Percentiles rank a stretch among this genome's conserved stretches.
Evolutionary conservation across 2,113 vertebrate species (phyloP).

Genomic region (Datnioides undecimradiatus): DNA sequence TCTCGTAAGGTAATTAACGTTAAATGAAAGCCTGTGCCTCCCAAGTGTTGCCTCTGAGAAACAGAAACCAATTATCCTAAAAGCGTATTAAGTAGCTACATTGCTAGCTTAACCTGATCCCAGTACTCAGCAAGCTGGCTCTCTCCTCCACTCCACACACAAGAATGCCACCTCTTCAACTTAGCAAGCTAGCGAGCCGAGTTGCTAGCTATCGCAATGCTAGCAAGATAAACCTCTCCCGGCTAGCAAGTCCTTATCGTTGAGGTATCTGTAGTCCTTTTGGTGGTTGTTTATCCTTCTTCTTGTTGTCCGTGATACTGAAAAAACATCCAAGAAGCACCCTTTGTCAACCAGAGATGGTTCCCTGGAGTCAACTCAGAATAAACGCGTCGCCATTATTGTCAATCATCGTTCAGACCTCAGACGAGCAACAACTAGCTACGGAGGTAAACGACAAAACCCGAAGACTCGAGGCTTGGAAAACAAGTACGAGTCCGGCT

Average conservation of each 20-base stretch:
- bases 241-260: constrained; percentile 35
- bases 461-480: constrained; percentile 68
- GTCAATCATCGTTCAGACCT: constrained; percentile 80
- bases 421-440: constrained; percentile 75
- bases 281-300: constrained; percentile 11
- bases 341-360: constrained; percentile 59
- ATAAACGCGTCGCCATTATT: constrained; percentile 85
- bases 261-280: constrained; percentile 21
- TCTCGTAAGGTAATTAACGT: constrained; percentile 38
- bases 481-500: constrained; percentile 42
- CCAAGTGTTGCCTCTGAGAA: background rate
- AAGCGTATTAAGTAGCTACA: constrained; percentile 24
- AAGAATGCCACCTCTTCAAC: constrained; percentile 76
- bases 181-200: constrained; percentile 76
- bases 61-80: background rate
- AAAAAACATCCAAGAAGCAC: constrained; percentile 19
- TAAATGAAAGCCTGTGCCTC: background rate
- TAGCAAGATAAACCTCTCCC: constrained; percentile 61
- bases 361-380: constrained; percentile 77
- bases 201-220: constrained; percentile 70
- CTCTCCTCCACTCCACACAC: constrained; percentile 60
- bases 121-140: constrained; percentile 8
- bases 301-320: background rate
- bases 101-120: constrained; percentile 4
- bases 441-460: constrained; percentile 67